Conservation (phyloP, 2,113 vertebrate genomes). For the Oncorhynchus clarkii region DNA sequence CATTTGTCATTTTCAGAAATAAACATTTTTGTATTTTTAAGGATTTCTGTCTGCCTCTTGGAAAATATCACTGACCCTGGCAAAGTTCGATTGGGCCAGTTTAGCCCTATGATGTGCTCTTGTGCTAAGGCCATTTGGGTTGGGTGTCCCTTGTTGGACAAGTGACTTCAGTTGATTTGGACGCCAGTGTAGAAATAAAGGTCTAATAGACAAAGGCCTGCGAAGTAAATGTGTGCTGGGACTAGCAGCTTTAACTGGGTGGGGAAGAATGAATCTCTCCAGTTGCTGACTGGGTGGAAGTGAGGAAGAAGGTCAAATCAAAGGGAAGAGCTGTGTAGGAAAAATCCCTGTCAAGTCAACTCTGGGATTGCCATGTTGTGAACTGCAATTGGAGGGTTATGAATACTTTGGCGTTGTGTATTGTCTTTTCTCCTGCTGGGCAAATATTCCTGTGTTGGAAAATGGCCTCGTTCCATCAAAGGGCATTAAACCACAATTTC, state of each 20-base stretch:
- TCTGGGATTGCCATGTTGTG: not conserved
- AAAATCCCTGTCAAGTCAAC: not conserved
- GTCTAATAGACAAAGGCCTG: not conserved
- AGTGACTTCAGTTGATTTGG: not conserved
- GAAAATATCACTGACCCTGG: conserved; percentile 13
- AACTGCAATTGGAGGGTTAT: not conserved
- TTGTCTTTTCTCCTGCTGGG: conserved; percentile 14
- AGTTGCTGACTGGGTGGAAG: not conserved
- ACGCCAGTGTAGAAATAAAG: not conserved
- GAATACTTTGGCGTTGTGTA: not conserved
- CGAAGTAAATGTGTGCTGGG: conserved; percentile 27
- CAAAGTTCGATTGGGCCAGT: conserved; percentile 5
- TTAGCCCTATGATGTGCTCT: conserved; percentile 9
- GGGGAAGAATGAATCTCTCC: conserved; percentile 3
- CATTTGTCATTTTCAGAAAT: conserved; percentile 73
- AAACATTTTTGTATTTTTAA: conserved; percentile 78
- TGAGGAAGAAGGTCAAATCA: not conserved
- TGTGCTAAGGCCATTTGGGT: not conserved
- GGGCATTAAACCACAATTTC: conserved; percentile 56
- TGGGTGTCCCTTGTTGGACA: not conserved
- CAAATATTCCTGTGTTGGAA: conserved; percentile 12
- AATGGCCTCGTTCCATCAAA: conserved; percentile 21
- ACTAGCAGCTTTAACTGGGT: conserved; percentile 29
- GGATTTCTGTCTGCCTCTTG: conserved; percentile 61
- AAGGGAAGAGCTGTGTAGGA: not conserved